Percentiles rank a stretch among this genome's conserved stretches.
Evolutionary conservation across 2,888 invertebrate genomes (phyloP).

Genomic region (Heliconius aoede): DNA sequence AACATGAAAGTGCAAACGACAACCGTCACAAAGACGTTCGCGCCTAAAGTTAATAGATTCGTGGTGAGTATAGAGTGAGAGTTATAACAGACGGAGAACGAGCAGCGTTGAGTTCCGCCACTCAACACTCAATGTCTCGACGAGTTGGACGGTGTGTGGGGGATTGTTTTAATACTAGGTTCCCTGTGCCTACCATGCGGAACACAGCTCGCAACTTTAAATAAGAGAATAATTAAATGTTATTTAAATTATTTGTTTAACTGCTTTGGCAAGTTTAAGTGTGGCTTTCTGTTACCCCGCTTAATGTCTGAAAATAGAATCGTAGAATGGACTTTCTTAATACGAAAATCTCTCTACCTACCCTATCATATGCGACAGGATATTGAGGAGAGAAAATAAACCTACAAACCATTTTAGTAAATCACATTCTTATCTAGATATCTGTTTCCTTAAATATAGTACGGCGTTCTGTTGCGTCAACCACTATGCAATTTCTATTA

Average conservation of each 20-base stretch:
- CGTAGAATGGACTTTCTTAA: too few species aligned
- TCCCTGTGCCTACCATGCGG: background rate
- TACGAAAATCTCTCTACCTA: too few species aligned
- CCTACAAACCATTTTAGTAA: too few species aligned
- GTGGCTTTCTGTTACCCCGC: too few species aligned
- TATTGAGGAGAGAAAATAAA: too few species aligned
- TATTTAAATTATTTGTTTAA: background rate
- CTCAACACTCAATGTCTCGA: background rate
- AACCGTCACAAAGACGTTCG: constrained; percentile 71
- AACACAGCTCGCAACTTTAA: background rate
- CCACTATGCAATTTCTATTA: too few species aligned
- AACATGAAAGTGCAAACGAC: constrained; percentile 86
- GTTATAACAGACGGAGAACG: background rate
- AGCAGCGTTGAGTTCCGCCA: background rate
- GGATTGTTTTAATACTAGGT: background rate
- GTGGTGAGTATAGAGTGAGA: constrained; percentile 89
- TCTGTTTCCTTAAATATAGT: too few species aligned
- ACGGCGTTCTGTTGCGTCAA: too few species aligned
- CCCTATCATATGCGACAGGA: too few species aligned
- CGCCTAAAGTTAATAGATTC: constrained; percentile 93
- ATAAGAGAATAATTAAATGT: background rate
- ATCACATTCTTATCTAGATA: too few species aligned
- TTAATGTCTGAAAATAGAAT: too few species aligned
- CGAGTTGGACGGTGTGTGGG: background rate
- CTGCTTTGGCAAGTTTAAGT: too few species aligned